Base-by-base conservation (phyloP, 2,888 invertebrate genomes). In the Nycteola revayana region DNA sequence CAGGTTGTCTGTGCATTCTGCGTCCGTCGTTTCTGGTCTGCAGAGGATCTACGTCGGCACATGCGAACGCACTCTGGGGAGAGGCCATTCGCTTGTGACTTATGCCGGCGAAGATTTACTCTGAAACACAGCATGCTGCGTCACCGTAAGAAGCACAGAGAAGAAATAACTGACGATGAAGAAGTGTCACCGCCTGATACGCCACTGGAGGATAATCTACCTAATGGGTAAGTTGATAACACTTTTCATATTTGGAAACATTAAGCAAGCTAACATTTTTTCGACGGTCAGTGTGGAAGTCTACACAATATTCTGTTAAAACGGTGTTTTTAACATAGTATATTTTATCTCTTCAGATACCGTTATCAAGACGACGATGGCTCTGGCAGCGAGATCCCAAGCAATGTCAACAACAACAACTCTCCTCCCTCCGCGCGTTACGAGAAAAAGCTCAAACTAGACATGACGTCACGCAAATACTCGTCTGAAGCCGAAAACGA, bases 51-150 rank as follows among this genome's bases (percentile, higher is more conserved):
- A 3, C 91, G 97, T 0, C 92, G 97, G 0, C 98, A 98, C 78
- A 97, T 98, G 96, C 90, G 97, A 9, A 97, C 97, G 0, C 98
- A 98, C 74, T 95, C 96, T 0, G 97, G 97, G 0, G 97, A 97
- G 69, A 87, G 97, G 1, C 97, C 97, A 0, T 98, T 97, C 75
- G 95, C 95, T 39, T 98, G 97, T 71, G 96, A 96, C 75, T 93
- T 96, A 25, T 98, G 98, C 76, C 86, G 94, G 21, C 91, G 97
- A 3, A 92, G 95, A 46, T 98, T 98, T 83, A 97, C 97, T 0
- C 85, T 98, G 27, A 98, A 98, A 67, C 97, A 98, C 88, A 96
- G 96, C 80, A 97, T 98, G 97, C 90, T 97, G 52, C 92, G 97
- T 0, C 97, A 98, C 73, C 91, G 96, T 56, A 96, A 97, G 86